These are phyloP conservation scores for Pantelozetes paolii DNA, from an alignment of 2,888 invertebrate genomes.

Conservation along the genomic window DNA sequence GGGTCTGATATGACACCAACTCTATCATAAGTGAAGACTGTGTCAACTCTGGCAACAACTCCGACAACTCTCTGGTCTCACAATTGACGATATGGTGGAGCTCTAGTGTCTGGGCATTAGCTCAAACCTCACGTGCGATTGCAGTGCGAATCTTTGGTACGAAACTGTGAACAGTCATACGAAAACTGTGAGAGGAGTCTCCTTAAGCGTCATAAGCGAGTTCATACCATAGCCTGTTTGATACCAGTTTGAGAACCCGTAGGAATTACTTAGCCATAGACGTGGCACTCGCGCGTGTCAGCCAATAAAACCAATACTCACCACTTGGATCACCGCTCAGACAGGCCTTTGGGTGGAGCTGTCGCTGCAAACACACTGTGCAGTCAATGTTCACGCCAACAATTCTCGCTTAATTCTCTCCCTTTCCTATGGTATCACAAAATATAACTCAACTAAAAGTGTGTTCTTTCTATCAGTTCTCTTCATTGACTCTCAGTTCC, in stretches of 20 bases:
- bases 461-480: constrained; percentile 34
- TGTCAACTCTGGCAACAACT: constrained; percentile 17
- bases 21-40: neutral
- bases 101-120: neutral
- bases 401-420: constrained; percentile 30
- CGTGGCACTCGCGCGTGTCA: constrained; percentile 37
- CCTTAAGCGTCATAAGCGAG: constrained; percentile 37
- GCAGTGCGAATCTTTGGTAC: constrained; percentile 42
- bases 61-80: constrained; percentile 30
- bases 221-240: constrained; percentile 33
- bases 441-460: constrained; percentile 31
- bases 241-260: constrained; percentile 32
- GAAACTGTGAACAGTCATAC: constrained; percentile 42
- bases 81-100: neutral
- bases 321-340: constrained; percentile 7
- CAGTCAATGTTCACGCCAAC: constrained; percentile 32
- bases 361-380: constrained; percentile 4
- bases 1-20: constrained; percentile 35
- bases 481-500: constrained; percentile 32
- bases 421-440: constrained; percentile 13
- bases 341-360: constrained; percentile 30
- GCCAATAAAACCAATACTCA: constrained; percentile 33
- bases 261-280: constrained; percentile 35
- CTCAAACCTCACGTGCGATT: constrained; percentile 40
- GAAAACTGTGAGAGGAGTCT: constrained; percentile 39